phyloP scores from a whole-genome alignment of 2,888 invertebrate species.

The Mechanitis mazaeus region DNA sequence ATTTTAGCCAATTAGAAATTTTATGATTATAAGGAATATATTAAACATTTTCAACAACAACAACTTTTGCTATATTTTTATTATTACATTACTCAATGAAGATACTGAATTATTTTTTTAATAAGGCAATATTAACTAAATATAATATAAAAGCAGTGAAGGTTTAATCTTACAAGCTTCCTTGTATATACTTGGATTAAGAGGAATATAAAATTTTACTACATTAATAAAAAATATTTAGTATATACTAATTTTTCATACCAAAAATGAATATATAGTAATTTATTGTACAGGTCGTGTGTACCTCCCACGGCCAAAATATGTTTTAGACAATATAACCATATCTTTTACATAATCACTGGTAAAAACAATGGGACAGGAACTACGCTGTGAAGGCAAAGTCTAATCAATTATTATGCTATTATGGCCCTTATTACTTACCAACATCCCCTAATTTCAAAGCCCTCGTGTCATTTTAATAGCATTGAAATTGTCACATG shows the following conservation, averaged over 20 bases:
- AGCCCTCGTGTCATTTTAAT: conserved; percentile 12
- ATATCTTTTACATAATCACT: conserved; percentile 31
- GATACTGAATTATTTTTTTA: no score
- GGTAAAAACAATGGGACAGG: conserved; percentile 66
- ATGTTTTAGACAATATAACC: conserved; percentile 40
- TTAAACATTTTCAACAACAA: no score
- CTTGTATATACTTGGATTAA: no score
- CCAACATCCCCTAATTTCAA: conserved; percentile 14
- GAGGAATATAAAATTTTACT: no score
- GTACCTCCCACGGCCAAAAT: conserved; percentile 26
- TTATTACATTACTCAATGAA: no score
- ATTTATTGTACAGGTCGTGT: background rate
- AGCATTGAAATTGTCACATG: background rate
- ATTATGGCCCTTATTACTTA: conserved; percentile 21
- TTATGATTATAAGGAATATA: background rate
- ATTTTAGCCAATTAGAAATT: conserved; percentile 24
- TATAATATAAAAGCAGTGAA: no score
- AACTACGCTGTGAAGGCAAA: conserved; percentile 49
- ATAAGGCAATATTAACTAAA: no score
- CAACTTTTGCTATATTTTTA: no score
- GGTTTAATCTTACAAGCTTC: no score
- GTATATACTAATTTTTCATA: no score
- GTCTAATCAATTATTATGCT: conserved; percentile 12
- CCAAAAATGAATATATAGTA: no score
- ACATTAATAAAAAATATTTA: no score